phyloP scores from a whole-genome alignment of 2,888 invertebrate genomes.

The Cybosia mesomella region DNA sequence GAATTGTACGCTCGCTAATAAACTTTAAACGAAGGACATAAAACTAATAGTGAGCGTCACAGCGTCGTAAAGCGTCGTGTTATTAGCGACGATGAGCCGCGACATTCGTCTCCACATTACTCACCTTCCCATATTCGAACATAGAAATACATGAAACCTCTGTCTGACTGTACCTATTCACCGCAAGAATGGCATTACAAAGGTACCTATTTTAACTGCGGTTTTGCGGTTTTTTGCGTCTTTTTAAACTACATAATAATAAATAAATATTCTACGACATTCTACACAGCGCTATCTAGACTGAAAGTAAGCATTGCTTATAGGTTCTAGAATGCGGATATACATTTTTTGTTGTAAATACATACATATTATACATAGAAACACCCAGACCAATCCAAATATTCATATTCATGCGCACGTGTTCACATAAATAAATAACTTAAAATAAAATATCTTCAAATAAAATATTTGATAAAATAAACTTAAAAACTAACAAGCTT shows the following conservation, averaged over 20 bases:
- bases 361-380: too few relatives aligned
- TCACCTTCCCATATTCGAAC: neutral
- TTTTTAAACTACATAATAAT: neutral
- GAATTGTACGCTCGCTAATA: constrained; percentile 81
- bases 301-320: too few relatives aligned
- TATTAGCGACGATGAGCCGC: constrained; percentile 72
- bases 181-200: neutral
- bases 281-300: too few relatives aligned
- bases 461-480: too few relatives aligned
- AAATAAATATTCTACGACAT: too few relatives aligned
- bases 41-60: constrained; percentile 83
- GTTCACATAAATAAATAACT: too few relatives aligned
- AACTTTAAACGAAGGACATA: constrained; percentile 80
- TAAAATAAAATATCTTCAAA: too few relatives aligned
- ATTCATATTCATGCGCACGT: too few relatives aligned
- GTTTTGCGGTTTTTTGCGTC: neutral
- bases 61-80: constrained; percentile 76
- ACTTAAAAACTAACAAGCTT: too few relatives aligned
- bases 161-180: neutral
- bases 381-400: too few relatives aligned
- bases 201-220: neutral
- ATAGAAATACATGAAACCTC: neutral
- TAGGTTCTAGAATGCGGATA: too few relatives aligned
- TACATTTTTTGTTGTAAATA: too few relatives aligned
- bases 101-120: constrained; percentile 42